These are phyloP conservation scores for Artibeus jamaicensis DNA, from an alignment of 2,797 vertebrate genomes.

Conservation along the genomic window DNA sequence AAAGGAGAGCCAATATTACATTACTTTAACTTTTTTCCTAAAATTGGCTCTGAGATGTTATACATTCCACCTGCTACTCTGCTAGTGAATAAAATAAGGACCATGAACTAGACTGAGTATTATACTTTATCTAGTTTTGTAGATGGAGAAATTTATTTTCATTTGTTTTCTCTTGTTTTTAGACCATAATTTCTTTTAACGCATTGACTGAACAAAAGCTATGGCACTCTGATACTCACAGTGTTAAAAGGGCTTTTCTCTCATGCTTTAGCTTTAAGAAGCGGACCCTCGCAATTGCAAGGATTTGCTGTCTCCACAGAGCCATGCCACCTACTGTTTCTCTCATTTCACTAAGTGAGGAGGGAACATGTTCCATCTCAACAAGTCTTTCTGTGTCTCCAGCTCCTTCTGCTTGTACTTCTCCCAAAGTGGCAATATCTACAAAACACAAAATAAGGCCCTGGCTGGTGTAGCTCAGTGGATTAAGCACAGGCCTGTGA, in stretches of 20 bases:
- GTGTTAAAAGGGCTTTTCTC: constrained; percentile 85
- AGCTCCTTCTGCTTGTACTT: constrained; percentile 80
- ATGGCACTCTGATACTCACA: constrained; percentile 82
- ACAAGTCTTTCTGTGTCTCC: constrained; percentile 64
- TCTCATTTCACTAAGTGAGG: constrained; percentile 81
- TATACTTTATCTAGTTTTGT: not conserved
- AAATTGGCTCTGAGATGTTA: not conserved
- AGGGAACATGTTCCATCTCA: constrained; percentile 82
- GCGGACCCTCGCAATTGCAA: constrained; percentile 86
- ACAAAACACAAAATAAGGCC: not conserved
- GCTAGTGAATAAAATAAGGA: not conserved
- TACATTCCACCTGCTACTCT: not conserved
- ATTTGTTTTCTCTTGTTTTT: not conserved
- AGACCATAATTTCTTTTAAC: not conserved
- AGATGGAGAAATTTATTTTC: not conserved
- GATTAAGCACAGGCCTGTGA: too few species aligned
- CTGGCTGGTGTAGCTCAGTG: too few species aligned
- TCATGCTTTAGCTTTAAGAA: constrained; percentile 90
- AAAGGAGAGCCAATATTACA: not conserved
- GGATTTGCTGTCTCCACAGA: constrained; percentile 93
- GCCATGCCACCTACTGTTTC: constrained; percentile 69
- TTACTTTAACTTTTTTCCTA: not conserved
- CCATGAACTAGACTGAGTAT: not conserved
- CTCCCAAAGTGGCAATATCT: constrained; percentile 86
- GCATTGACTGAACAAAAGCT: not conserved